Percentiles rank a stretch among this genome's conserved stretches.
Conservation (phyloP, 2,113 vertebrate species). For the Cettia cetti region DNA sequence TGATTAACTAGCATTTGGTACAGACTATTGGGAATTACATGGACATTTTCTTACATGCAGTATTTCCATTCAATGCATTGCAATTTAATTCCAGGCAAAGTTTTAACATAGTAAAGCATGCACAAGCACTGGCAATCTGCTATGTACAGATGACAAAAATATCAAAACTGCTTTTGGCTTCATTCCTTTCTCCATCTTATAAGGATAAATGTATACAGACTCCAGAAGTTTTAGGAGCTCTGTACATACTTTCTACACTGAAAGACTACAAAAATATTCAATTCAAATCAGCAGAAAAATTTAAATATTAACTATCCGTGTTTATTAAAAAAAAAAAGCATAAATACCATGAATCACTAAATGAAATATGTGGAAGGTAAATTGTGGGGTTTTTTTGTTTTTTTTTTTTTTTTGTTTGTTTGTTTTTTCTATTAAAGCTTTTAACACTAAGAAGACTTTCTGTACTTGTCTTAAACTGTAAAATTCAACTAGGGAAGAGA, state of each 20-base stretch:
- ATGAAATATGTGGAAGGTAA: not conserved
- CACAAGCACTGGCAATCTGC: slow-evolving; percentile 17
- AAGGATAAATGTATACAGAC: not conserved
- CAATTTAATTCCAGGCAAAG: not conserved
- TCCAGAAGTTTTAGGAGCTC: not conserved
- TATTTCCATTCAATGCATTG: not conserved
- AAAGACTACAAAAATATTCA: not conserved
- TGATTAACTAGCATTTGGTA: not conserved
- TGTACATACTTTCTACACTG: not conserved
- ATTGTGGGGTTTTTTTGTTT: not conserved
- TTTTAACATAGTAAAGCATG: slow-evolving; percentile 8
- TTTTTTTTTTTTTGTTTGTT: too few species aligned
- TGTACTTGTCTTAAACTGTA: not conserved
- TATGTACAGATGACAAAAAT: not conserved
- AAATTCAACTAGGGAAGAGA: not conserved
- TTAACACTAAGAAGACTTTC: not conserved
- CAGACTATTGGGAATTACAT: not conserved
- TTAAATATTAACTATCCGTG: not conserved
- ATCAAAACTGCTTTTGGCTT: not conserved
- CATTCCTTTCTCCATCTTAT: not conserved
- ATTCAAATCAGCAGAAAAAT: not conserved
- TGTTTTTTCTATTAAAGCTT: not conserved
- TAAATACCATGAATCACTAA: not conserved
- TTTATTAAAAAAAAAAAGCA: not conserved
- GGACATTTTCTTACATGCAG: slow-evolving; percentile 21